Base-by-base conservation (phyloP, 2,113 vertebrate species). In the Clarias magur region DNA sequence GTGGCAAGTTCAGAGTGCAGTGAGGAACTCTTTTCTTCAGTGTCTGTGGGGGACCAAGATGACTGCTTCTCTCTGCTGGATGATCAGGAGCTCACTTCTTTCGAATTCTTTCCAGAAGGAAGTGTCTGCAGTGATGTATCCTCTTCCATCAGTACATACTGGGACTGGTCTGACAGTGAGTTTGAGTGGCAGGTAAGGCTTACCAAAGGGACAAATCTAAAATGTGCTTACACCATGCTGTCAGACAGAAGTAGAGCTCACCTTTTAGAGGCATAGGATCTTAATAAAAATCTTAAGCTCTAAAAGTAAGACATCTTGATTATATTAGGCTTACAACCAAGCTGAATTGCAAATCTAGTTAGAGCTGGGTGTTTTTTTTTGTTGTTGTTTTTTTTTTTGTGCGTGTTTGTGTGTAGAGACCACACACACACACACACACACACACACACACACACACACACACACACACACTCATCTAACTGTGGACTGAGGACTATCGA, bases 121-220 rank as follows among this genome's bases (percentile, higher is more conserved):
- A 99, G 98, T 1, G 98, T 99, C 70, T 99, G 98, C 95, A 99
- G 98, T 25, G 98, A 99, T 80, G 98, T 99, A 27, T 99, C 98
- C 1, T 99, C 98, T n/a, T 99, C 98, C 38, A 99, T 99, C 92
- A 99, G 97, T 93, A 99, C 98, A 0, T 99, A 99, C 83, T 99
- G 98, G 98, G 98, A 99, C 92, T 99, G 98, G 98, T 99, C 98
- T 16, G 98, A 99, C 94, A 99, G 98, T 0, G 98, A 99, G 90
- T 99, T 99, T 95, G 98, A 99, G 91, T 99, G 98, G 98, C 98
- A 99, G 98, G 98, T 99, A 93, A 92, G 93, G 90, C 48, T 54
- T 56, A 19, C 2, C 21, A 23, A 65, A 48, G 34, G 2, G 23
- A 62, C 23, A 80, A 19, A 27, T 56, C 4, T 54, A 38, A 53